phyloP scores from a whole-genome alignment of 2,797 vertebrate species.

The Prionace glauca region DNA sequence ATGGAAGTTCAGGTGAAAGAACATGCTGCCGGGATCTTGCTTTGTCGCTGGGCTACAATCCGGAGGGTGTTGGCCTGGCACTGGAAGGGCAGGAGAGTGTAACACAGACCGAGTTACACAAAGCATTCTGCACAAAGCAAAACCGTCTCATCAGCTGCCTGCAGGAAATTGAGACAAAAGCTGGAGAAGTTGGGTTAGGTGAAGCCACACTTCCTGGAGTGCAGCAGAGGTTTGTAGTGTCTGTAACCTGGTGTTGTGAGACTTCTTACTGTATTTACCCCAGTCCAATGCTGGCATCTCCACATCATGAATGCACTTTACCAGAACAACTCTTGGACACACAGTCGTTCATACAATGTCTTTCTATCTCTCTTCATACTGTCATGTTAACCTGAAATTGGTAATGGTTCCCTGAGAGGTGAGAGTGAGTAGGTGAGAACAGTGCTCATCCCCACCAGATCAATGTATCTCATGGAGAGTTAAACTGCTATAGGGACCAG shows the following conservation, averaged over 20 bases:
- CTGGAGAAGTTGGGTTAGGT: conserved; percentile 68
- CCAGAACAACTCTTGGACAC: background rate
- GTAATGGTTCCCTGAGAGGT: background rate
- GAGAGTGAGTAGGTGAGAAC: background rate
- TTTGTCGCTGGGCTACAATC: conserved; percentile 41
- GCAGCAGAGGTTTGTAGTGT: conserved; percentile 71
- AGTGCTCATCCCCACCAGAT: background rate
- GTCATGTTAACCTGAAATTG: background rate
- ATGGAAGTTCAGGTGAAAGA: conserved; percentile 48
- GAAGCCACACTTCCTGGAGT: conserved; percentile 85
- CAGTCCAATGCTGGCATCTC: no score
- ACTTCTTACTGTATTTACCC: no score
- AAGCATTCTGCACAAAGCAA: conserved; percentile 57
- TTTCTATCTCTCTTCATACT: background rate
- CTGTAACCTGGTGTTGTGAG: background rate
- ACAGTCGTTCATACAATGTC: background rate
- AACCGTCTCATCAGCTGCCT: conserved; percentile 64
- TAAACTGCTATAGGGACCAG: background rate
- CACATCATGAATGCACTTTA: background rate
- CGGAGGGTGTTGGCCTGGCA: background rate
- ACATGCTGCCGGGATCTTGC: background rate
- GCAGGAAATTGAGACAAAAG: conserved; percentile 62
- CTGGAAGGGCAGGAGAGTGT: conserved; percentile 45
- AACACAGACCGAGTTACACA: conserved; percentile 57
- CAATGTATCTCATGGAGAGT: background rate